These are phyloP conservation scores for Sebastes itinus DNA, from an alignment of 2,797 vertebrate species.

Conservation along the genomic window DNA sequence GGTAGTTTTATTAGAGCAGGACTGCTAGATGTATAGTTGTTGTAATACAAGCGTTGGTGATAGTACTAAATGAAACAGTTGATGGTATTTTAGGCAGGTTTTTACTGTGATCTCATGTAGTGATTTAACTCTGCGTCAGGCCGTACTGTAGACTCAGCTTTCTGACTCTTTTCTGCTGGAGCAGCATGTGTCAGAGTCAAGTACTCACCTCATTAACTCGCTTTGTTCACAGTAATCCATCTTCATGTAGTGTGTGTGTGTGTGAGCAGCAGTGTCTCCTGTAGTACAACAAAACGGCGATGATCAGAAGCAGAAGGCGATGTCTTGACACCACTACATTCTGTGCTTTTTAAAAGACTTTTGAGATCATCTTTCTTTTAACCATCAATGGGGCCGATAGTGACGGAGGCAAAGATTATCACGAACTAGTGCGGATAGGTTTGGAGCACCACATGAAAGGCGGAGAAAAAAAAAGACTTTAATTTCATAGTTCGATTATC, in stretches of 20 bases:
- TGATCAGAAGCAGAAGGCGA: conserved; percentile 16
- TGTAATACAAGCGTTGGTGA: not conserved
- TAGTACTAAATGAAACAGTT: not conserved
- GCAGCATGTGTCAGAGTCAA: conserved; percentile 67
- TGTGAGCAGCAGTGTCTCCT: not conserved
- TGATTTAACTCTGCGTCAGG: not conserved
- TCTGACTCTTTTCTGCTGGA: conserved; percentile 56
- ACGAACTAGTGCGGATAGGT: not conserved
- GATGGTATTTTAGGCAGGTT: not conserved
- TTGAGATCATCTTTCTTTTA: conserved; percentile 8
- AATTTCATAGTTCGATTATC: conserved; percentile 50
- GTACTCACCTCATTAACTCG: conserved; percentile 65
- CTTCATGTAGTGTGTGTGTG: conserved; percentile 22
- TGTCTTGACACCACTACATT: not conserved
- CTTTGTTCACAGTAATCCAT: conserved; percentile 59
- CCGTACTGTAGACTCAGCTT: conserved; percentile 47
- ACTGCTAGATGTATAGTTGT: not conserved
- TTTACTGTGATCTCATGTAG: not conserved
- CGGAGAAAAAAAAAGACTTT: not conserved
- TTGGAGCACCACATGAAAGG: conserved; percentile 26
- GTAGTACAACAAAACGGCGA: conserved; percentile 9
- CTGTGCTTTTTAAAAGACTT: not conserved
- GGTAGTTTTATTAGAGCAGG: not conserved
- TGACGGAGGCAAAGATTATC: not conserved
- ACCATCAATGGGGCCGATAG: not conserved